Base-by-base conservation (phyloP, 2,113 vertebrate species). In the Mirounga angustirostris region DNA sequence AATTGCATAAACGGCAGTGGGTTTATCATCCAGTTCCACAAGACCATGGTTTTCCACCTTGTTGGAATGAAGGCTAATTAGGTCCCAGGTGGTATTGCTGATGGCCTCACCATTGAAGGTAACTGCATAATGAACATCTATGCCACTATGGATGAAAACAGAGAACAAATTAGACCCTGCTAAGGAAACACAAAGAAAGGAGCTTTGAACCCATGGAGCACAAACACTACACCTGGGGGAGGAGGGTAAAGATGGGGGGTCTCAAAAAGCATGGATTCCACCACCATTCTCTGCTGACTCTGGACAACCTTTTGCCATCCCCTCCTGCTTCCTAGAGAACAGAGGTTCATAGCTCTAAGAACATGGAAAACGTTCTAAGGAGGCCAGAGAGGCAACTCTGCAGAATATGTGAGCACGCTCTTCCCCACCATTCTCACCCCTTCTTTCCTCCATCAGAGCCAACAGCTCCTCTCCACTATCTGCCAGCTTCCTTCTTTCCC, bases 1-100 rank as follows among this genome's bases (percentile, higher is more conserved):
- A 97, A 99, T 97, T 85, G 99, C 99, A 98, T 99, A 99, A 92
- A 99, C 99, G 94, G 97, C 97, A 0, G 99, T 99, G 79, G 99
- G 99, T 7, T 98, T 99, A 98, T 99, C 99, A 74, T 99, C 98
- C 89, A 99, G 91, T 95, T 98, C 98, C 56, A 97, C 98, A 59
- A 99, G 98, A 94, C 99, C 99, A 4, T 98, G 99, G 96, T 98
- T 99, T 97, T 99, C 99, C 98, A 99, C 99, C 98, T 98, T 99
- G 98, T 99, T 99, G 30, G 99, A 99, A 94, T 99, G 99, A 95
- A 99, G 98, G 93, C 99, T 99, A 90, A 99, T 99, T 96, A 99
- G 98, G 98, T 99, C 99, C 98, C 99, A 98, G 19, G 99, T 99
- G 14, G 99, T 99, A 86, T 97, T 98, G 98, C 99, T 99, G 98